phyloP scores from a whole-genome alignment of 2,113 vertebrate genomes.

The Cheilinus undulatus region DNA sequence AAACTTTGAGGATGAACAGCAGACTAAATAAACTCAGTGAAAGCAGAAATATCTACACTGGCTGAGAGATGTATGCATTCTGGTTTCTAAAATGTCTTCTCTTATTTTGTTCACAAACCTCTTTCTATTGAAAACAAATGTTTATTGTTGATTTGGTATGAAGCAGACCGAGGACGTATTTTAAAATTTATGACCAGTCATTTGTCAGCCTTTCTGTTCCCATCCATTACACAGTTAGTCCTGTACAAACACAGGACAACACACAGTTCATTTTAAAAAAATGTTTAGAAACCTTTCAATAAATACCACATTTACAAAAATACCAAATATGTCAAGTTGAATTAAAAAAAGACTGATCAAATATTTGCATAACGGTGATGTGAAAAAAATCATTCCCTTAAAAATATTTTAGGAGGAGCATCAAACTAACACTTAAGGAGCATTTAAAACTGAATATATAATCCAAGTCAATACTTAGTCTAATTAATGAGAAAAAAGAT shows the following conservation, averaged over 20 bases:
- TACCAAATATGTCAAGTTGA: background rate
- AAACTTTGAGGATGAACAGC: slow-evolving; percentile 67
- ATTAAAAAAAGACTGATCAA: background rate
- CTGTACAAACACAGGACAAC: background rate
- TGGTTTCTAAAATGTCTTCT: slow-evolving; percentile 15
- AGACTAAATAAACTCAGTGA: slow-evolving; percentile 77
- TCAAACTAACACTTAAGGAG: background rate
- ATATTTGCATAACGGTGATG: background rate
- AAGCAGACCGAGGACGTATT: background rate
- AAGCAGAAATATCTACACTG: slow-evolving; percentile 53
- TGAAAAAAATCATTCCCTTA: too few relatives aligned
- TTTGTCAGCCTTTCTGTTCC: background rate
- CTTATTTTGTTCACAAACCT: background rate
- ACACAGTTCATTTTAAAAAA: background rate
- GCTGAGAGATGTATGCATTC: slow-evolving; percentile 33
- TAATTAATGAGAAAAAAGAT: too few relatives aligned
- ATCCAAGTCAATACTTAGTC: too few relatives aligned
- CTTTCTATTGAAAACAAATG: background rate
- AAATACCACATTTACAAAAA: background rate
- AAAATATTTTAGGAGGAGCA: background rate
- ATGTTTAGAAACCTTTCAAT: background rate
- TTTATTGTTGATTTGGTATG: background rate
- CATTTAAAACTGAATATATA: too few relatives aligned
- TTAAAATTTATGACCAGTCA: background rate
- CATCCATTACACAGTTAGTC: background rate